These are phyloP conservation scores for Pteropus rufus DNA, from an alignment of 2,797 vertebrate genomes.

Conservation along the genomic window DNA sequence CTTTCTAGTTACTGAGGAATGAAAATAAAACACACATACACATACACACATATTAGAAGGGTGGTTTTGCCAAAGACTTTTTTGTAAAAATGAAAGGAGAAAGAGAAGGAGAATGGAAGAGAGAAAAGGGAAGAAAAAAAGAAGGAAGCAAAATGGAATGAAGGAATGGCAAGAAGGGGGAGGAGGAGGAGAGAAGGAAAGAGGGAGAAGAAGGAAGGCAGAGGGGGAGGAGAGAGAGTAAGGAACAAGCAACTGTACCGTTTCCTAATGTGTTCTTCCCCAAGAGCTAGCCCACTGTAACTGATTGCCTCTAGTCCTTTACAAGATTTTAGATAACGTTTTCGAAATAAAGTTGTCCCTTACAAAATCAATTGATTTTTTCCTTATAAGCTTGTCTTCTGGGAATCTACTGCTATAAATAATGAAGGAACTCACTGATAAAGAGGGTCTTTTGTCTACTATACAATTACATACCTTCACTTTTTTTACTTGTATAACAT, in stretches of 20 bases:
- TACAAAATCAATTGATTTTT: neutral
- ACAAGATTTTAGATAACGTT: neutral
- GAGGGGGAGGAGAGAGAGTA: neutral
- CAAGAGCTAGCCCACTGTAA: neutral
- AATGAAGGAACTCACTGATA: neutral
- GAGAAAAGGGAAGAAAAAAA: neutral
- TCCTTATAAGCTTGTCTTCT: neutral
- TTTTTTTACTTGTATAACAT: neutral
- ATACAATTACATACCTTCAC: neutral
- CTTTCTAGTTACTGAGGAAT: neutral
- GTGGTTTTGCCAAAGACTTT: neutral
- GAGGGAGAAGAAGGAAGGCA: neutral
- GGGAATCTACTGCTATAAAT: neutral
- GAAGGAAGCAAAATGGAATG: neutral
- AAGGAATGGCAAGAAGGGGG: neutral
- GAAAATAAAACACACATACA: neutral
- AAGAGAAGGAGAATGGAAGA: too few relatives aligned
- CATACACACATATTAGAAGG: neutral
- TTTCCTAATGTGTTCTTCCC: neutral
- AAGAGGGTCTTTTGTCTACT: neutral
- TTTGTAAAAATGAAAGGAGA: neutral
- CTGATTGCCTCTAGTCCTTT: neutral
- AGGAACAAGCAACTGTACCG: neutral
- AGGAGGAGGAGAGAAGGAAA: neutral
- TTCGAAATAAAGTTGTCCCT: neutral